Evolutionary conservation across 1,140 invertebrate genomes (phyloP).

Genomic region (Cheumatopsyche charites): DNA sequence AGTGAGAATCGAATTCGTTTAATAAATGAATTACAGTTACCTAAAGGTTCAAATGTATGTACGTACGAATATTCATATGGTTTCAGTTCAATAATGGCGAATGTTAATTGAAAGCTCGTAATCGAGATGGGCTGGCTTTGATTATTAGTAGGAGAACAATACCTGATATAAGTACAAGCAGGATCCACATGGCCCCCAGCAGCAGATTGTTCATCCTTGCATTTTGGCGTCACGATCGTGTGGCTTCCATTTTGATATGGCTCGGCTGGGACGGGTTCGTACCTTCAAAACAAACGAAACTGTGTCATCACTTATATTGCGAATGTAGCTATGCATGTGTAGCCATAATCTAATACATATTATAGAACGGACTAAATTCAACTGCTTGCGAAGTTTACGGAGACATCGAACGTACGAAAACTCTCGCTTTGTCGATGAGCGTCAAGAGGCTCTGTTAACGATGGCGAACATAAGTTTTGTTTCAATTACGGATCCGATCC

Average conservation of each 20-base stretch:
- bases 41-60: no score
- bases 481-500: background rate
- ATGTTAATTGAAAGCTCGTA: background rate
- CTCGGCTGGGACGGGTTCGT: conserved; percentile 31
- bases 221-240: conserved; percentile 46
- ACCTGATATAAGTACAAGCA: conserved; percentile 46
- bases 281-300: conserved; percentile 34
- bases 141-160: background rate
- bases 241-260: conserved; percentile 47
- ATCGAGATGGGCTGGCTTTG: background rate
- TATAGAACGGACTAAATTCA: no score
- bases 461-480: background rate
- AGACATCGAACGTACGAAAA: no score
- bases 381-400: no score
- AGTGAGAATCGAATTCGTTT: no score
- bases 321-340: no score
- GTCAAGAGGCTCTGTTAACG: no score
- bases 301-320: no score
- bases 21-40: no score
- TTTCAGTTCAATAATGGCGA: background rate
- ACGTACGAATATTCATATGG: no score
- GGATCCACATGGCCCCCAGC: conserved; percentile 46
- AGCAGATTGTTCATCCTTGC: conserved; percentile 46
- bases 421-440: background rate
- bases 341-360: no score